Percentiles rank a stretch among this genome's conserved stretches.
These are phyloP conservation scores for Microtus pennsylvanicus DNA, from an alignment of 2,113 vertebrate species.

Conservation along the genomic window DNA sequence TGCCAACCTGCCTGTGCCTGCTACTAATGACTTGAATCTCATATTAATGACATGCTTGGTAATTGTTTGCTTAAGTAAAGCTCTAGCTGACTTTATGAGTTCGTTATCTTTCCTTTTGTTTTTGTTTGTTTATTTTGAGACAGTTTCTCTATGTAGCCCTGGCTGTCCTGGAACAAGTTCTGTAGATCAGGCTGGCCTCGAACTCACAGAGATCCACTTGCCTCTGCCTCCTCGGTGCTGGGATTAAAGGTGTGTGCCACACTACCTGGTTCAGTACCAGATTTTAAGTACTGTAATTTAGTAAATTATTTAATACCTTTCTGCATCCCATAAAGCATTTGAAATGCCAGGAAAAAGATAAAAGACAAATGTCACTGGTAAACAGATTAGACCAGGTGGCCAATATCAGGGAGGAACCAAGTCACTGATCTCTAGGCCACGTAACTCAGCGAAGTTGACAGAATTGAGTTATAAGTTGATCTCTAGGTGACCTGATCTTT, in stretches of 20 bases:
- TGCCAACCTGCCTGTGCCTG: neutral
- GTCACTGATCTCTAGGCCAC: neutral
- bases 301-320: neutral
- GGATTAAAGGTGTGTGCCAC: neutral
- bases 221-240: neutral
- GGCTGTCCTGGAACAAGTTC: neutral
- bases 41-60: neutral
- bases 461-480: neutral
- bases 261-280: neutral
- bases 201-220: neutral
- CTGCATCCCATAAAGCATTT: neutral
- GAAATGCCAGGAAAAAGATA: neutral
- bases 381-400: neutral
- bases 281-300: slow-evolving; percentile 18
- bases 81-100: neutral
- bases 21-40: slow-evolving; percentile 26
- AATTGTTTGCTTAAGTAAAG: slow-evolving; percentile 48
- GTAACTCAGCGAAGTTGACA: neutral
- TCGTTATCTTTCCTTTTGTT: neutral
- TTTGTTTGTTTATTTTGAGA: neutral
- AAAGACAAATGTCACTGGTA: slow-evolving; percentile 37
- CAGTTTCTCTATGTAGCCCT: neutral
- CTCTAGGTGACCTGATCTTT: neutral
- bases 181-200: neutral
- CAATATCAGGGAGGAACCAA: neutral